Evolutionary conservation across 2,888 invertebrate genomes (phyloP), one percentile per base, ranked within the genome.

Genomic region (Epinotia ramella): DNA sequence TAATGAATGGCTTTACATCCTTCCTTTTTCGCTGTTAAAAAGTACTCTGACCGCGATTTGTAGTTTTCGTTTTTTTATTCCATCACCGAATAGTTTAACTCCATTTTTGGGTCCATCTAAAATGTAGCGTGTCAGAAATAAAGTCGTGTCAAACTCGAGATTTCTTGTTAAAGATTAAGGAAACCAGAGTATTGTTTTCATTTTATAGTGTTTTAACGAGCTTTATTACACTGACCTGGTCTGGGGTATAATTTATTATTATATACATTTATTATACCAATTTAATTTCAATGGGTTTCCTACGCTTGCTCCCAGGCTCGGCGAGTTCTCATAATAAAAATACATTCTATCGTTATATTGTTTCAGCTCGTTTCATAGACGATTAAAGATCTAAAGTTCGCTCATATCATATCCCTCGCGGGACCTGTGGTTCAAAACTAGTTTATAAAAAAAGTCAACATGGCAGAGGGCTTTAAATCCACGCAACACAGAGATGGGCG

Each of bases 51-150:
- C 53, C 44, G 44, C 16, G 56, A 62, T 73, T 57, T 56, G 62
- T 46, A 57, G 24, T 63, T 64, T 68, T 44, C 63, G 56, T 57
- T 9, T 24, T 20, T 40, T 63, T 68, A 56, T 63, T 53, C 33
- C 12, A 49, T 18, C 13, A 9, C 63, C 62, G 18, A 66, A 63
- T 68, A 69, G 68, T 33, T 74, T 40, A 74, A 46, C 11, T 20
- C 74, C 69, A 57, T 69, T 64, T 68, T 49, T 33, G 64, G 69
- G 24, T 49, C 53, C n/a, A 33, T 57, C 69, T 74, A 64, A 74
- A 64, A 64, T 64, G 13, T 59, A 64, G 18, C 18, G 33, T 18
- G 72, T 57, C 33, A 40, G 64, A 13, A 33, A 57, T 16, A 68
- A 56, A 18, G n/a, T 53, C 6, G 18, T 40, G 16, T 46, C 59